Evolutionary conservation across 1,140 invertebrate genomes (phyloP).

Genomic region (Orchesella cincta): DNA sequence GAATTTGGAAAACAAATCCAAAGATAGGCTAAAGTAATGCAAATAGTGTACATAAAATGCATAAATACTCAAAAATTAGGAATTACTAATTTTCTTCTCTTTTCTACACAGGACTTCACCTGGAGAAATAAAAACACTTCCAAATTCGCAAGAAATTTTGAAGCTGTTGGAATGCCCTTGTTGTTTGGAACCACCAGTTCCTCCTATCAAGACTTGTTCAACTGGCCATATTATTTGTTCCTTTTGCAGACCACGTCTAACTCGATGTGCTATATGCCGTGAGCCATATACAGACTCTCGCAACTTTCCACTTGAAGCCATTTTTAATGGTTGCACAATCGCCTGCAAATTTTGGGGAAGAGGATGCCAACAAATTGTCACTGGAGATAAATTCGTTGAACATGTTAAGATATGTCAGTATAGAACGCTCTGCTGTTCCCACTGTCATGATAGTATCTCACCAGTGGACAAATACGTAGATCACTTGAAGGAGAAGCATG

Average conservation of each 20-base stretch:
- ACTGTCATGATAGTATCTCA: conserved; percentile 1
- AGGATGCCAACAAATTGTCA: conserved; percentile 9
- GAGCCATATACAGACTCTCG: neutral
- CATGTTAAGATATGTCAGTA: conserved; percentile 17
- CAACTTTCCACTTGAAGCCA: neutral
- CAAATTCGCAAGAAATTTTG: conserved; percentile 6
- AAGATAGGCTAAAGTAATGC: no score
- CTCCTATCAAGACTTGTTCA: neutral
- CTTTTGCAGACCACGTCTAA: conserved; percentile 8
- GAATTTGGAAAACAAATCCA: no score
- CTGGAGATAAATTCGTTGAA: neutral
- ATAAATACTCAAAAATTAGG: no score
- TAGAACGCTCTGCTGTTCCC: neutral
- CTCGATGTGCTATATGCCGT: neutral
- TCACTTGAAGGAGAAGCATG: conserved; percentile 8
- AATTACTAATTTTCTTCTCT: no score
- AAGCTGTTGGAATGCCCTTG: conserved; percentile 5
- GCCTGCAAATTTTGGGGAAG: conserved; percentile 23
- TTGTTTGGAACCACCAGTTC: conserved; percentile 1
- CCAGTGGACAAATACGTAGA: neutral
- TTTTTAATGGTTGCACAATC: conserved; percentile 4
- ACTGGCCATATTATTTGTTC: conserved; percentile 14
- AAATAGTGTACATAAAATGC: no score
- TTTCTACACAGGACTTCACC: neutral
- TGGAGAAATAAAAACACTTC: conserved; percentile 9